Evolutionary conservation across 2,113 vertebrate genomes (phyloP), one percentile per base, ranked within the genome.

Genomic region (Phyllostomus discolor): DNA sequence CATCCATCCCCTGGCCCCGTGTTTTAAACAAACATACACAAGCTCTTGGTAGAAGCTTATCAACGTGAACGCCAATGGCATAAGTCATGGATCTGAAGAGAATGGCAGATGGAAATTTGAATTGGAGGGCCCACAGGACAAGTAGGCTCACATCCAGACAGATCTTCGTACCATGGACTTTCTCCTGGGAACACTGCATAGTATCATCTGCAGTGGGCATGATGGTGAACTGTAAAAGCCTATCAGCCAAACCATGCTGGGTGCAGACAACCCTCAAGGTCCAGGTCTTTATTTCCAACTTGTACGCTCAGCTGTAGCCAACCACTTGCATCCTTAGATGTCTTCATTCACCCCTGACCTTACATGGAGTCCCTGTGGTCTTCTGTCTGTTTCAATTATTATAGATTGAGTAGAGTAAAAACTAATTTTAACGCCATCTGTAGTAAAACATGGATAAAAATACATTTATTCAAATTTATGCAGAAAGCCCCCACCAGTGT

Each of bases 271-370:
- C 0, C 15, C 12, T 64, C 3, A 20, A 15, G 73, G 62, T 9
- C 79, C 14, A 57, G 10, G 11, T 24, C 54, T 81, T 50, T 4
- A 24, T 15, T 79, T 43, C 10, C 50, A 7, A 62, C 0, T 20
- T 33, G 9, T 3, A 88, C n/a, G 3, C 28, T 78, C 50, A 24
- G 6, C 2, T 52, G 3, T 1, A 26, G 22, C 17, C 16, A 82
- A n/a, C 1, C 35, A 20, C 2, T 6, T 3, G 3, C 11, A 4
- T 1, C 1, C 10, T 10, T 4, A 12, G 28, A 87, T 31, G 2
- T 7, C 16, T 9, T 69, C 10, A 10, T 41, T 15, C 14, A 72
- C 67, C 8, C 57, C 7, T 67, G 52, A 52, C 26, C 28, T n/a
- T 17, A 28, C 2, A 62, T 2, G 1, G 67, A 67, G 5, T 17